phyloP scores from a whole-genome alignment of 2,888 invertebrate genomes.

The Therioaphis trifolii region DNA sequence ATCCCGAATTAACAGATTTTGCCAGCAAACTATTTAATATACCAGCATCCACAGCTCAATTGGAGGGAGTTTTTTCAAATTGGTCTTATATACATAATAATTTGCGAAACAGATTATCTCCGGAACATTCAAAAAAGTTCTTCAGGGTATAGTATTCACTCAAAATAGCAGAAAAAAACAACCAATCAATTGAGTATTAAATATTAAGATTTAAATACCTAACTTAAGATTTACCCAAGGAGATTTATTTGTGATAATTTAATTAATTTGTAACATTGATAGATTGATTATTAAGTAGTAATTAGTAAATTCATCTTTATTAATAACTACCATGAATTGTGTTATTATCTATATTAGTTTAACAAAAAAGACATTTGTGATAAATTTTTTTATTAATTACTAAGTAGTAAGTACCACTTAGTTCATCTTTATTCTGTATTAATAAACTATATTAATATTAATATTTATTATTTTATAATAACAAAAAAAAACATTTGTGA shows the following conservation, averaged over 20 bases:
- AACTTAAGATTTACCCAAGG: no score
- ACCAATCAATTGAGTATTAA: neutral
- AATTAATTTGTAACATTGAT: neutral
- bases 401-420: no score
- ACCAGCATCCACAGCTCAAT: neutral
- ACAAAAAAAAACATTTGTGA: no score
- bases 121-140: neutral
- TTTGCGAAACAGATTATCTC: neutral
- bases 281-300: neutral
- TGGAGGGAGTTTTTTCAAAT: neutral
- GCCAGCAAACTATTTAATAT: neutral
- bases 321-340: neutral
- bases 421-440: no score
- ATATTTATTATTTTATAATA: no score
- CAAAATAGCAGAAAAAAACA: neutral
- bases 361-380: no score
- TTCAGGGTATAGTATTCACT: neutral
- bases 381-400: no score
- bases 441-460: no score
- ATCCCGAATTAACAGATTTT: conserved; percentile 29
- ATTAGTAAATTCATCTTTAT: neutral
- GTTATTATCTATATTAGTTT: conserved; percentile 1
- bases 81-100: neutral
- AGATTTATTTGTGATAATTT: no score
- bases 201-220: neutral